phyloP scores from a whole-genome alignment of 2,797 vertebrate species.

The Brachyalestes nurse region DNA sequence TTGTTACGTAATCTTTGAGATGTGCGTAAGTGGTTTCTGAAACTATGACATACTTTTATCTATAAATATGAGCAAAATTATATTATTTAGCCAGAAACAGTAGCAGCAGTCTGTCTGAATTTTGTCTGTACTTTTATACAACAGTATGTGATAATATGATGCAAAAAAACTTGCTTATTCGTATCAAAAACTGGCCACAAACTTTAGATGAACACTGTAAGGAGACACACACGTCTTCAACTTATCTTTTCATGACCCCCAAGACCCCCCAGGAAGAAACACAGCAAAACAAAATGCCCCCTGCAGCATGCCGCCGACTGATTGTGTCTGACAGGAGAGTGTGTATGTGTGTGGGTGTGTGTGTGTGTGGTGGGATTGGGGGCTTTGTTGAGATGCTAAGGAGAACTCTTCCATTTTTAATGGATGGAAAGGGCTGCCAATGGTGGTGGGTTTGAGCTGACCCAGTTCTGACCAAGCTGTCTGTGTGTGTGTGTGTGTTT shows the following conservation, averaged over 20 bases:
- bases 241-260: not conserved
- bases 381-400: slow-evolving; percentile 51
- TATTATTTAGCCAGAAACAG: too few species aligned
- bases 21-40: too few species aligned
- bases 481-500: not conserved
- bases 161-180: too few species aligned
- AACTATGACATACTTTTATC: too few species aligned
- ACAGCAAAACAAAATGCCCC: slow-evolving; percentile 10
- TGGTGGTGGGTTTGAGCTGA: slow-evolving; percentile 44
- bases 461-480: slow-evolving; percentile 45
- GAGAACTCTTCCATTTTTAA: slow-evolving; percentile 43
- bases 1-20: too few species aligned
- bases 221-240: not conserved
- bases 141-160: too few species aligned
- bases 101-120: too few species aligned
- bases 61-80: too few species aligned
- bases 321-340: not conserved
- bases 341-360: not conserved
- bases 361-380: not conserved
- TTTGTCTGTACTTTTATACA: too few species aligned
- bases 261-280: not conserved
- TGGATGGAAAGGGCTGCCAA: slow-evolving; percentile 28
- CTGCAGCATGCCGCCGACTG: not conserved
- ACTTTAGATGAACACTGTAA: not conserved
- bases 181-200: not conserved